A percentile compares a stretch with the other conserved stretches of the same genome.
phyloP scores from a whole-genome alignment of 1,140 invertebrate genomes.

The Cydia strobilella region DNA sequence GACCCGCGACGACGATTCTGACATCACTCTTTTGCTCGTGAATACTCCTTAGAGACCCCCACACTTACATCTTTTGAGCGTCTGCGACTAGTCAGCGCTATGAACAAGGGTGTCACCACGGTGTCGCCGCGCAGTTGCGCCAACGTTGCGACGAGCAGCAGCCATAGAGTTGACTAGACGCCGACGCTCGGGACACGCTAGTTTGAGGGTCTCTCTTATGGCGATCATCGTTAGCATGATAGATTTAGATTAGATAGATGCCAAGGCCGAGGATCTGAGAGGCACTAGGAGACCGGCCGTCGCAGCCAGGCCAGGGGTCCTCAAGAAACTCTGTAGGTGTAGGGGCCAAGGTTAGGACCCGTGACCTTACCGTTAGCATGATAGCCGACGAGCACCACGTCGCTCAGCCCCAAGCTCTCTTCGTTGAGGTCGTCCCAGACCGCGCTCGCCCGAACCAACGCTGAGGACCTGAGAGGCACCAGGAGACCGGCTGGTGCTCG shows the following conservation, averaged over 20 bases:
- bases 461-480: conserved; percentile 73
- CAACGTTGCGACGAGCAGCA: too few relatives aligned
- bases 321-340: not conserved
- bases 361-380: conserved; percentile 67
- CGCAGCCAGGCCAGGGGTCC: conserved; percentile 40
- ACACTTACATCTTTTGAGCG: too few relatives aligned
- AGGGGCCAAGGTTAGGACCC: not conserved
- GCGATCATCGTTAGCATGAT: too few relatives aligned
- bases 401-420: conserved; percentile 62
- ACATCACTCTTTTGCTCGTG: too few relatives aligned
- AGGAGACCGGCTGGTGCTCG: conserved; percentile 80
- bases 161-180: too few relatives aligned
- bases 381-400: conserved; percentile 71
- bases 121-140: too few relatives aligned
- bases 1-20: too few relatives aligned
- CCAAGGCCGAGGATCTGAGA: conserved; percentile 68
- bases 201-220: too few relatives aligned
- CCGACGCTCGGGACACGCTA: too few relatives aligned
- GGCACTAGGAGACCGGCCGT: conserved; percentile 81
- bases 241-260: conserved; percentile 9
- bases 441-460: conserved; percentile 74
- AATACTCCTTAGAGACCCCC: too few relatives aligned
- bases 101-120: too few relatives aligned
- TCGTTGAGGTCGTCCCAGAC: conserved; percentile 73
- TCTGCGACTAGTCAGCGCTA: too few relatives aligned